Base-by-base conservation (phyloP, 2,113 vertebrate genomes). In the Oreotrochilus melanogaster region DNA sequence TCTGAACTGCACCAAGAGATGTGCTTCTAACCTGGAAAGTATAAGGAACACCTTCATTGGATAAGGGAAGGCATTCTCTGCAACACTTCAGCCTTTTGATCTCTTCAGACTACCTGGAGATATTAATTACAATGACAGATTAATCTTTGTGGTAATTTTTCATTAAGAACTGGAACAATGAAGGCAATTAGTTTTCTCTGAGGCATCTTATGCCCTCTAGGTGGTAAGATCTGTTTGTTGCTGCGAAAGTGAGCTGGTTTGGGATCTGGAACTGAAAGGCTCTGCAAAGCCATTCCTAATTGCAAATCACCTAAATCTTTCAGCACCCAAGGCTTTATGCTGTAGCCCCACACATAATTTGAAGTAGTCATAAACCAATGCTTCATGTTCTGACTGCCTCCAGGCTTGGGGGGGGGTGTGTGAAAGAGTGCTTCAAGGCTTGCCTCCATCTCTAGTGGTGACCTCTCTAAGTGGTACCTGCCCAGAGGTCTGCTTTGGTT, bases 251-350 rank as follows among this genome's bases (percentile, higher is more conserved):
- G 18, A 39, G 61, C 60, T 90, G 88, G 54, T 80, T 86, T 86
- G 69, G 71, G 43, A 86, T 84, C 78, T 87, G 84, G 89, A 89
- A 88, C 50, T 39, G 31, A 62, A 95, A 89, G 56, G 37, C 45
- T 62, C n/a, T 83, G 64, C 64, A 93, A 86, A 96, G 33, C 67
- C 54, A 67, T 85, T 57, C 69, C 79, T 37, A 72, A 3, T 17
- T 2, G 3, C 78, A 75, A 86, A 51, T 80, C 71, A 92, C 58
- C 31, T 10, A 37, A 50, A 43, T 43, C 50, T 86, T 80, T 33
- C 60, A 42, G 14, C 79, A 56, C 61, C 91, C 37, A 27, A 39
- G 27, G 48, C 45, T 50, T 53, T 31, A 42, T 0, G 15, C 45
- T 3, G 14, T 27, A 64, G 69, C 27, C 24, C 45, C 67, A 15